These are phyloP conservation scores for Thecophora atra DNA, from an alignment of 2,888 invertebrate genomes.

Conservation along the genomic window DNA sequence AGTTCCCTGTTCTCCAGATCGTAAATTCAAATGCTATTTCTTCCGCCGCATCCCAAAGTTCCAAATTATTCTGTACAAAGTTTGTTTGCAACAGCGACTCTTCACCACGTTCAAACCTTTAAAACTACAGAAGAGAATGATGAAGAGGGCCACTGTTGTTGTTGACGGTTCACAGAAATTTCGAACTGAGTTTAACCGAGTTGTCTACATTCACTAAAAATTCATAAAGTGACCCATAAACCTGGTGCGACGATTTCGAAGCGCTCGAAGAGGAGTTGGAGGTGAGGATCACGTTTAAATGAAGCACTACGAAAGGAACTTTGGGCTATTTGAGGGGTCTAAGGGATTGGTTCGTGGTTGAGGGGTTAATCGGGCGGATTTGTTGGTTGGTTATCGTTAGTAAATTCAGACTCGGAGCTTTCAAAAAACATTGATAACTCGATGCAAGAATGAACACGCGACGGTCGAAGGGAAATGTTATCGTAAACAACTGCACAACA, in stretches of 20 bases:
- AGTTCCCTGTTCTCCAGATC: not conserved
- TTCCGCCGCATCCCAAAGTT: too few species aligned
- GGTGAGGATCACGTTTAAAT: too few species aligned
- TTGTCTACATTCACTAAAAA: not conserved
- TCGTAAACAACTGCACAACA: slow-evolving; percentile 25
- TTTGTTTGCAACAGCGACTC: too few species aligned
- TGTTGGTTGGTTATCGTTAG: not conserved
- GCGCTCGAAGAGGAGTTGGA: too few species aligned
- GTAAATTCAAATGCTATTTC: not conserved
- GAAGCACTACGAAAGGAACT: too few species aligned
- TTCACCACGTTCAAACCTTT: too few species aligned
- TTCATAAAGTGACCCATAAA: not conserved
- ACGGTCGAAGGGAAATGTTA: slow-evolving; percentile 16
- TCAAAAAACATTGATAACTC: not conserved
- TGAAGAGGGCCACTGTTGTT: not conserved
- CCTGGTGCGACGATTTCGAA: not conserved
- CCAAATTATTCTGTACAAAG: not conserved
- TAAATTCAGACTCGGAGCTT: slow-evolving; percentile 1
- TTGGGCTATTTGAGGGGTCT: not conserved
- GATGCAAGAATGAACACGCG: not conserved
- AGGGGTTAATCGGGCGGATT: too few species aligned
- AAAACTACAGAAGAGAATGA: not conserved
- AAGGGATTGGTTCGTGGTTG: too few species aligned
- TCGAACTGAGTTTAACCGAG: not conserved
- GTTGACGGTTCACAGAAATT: slow-evolving; percentile 4